Evolutionary conservation across 2,113 vertebrate species (phyloP).

Genomic region (Pachypanchax playfairii): DNA sequence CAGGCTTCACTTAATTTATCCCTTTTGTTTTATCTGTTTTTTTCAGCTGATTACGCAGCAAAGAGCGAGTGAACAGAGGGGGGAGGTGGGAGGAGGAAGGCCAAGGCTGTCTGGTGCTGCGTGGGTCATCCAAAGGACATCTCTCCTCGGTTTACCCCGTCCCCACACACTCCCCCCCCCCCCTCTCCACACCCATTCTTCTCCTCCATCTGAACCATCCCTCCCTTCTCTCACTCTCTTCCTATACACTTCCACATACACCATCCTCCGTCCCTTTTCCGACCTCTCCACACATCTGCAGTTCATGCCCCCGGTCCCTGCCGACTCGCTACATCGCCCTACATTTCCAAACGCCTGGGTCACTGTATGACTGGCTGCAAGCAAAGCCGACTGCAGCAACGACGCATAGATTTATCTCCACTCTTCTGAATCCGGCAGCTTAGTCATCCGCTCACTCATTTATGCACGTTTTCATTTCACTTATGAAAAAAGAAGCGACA

Average conservation of each 20-base stretch:
- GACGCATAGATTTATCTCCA: neutral
- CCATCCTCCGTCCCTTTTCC: neutral
- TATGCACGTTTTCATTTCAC: slow-evolving; percentile 1
- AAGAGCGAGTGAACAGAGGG: slow-evolving; percentile 23
- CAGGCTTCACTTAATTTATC: neutral
- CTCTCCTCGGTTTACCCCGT: slow-evolving; percentile 43
- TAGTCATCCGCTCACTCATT: slow-evolving; percentile 20
- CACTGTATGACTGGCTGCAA: slow-evolving; percentile 29
- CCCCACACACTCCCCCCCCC: slow-evolving; percentile 1
- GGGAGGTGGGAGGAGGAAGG: neutral
- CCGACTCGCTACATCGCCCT: slow-evolving; percentile 41
- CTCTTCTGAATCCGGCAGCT: slow-evolving; percentile 17
- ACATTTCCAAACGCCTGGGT: slow-evolving; percentile 34
- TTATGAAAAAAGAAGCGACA: neutral
- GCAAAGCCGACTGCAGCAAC: slow-evolving; percentile 1
- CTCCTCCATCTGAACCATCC: neutral
- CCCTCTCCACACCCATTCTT: slow-evolving; percentile 4
- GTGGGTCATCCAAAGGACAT: slow-evolving; percentile 70
- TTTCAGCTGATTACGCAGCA: slow-evolving; percentile 55
- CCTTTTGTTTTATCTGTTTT: neutral
- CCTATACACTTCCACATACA: slow-evolving; percentile 11
- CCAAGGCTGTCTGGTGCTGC: slow-evolving; percentile 53
- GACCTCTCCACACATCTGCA: slow-evolving; percentile 6
- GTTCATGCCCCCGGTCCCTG: slow-evolving; percentile 28
- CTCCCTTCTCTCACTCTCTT: neutral